Evolutionary conservation across 2,888 invertebrate genomes (phyloP), one percentile per base, ranked within the genome.

Genomic region (Deilephila porcellus): DNA sequence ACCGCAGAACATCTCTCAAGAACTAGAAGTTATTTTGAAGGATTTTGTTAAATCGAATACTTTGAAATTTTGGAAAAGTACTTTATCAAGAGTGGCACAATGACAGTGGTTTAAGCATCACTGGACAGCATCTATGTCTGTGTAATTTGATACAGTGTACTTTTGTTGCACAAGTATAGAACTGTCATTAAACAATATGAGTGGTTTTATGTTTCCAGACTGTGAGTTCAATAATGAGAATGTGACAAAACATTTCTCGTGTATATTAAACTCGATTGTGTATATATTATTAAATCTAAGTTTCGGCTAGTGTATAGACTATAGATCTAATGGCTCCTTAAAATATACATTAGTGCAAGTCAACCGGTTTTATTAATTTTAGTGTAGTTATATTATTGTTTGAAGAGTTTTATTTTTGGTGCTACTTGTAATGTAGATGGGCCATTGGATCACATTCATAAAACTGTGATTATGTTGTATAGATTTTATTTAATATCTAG

Each of bases 31-130:
- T 37, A 71, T 86, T 19, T 75, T 94, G 32, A 81, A 83, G 71
- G 82, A 85, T 73, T 91, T 90, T 75, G 86, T 94, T 1, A 85
- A 80, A 80, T 85, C 88, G 60, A 93, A 88, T 78, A 82, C 90
- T 60, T 45, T 88, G 1, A 84, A 82, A 71, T 76, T 78, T 25
- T 95, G 95, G 95, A 88, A 85, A 77, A 76, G 74, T 32, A 79
- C 85, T 71, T 78, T 92, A 74, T 75, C 85, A 0, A 84, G 80
- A 77, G 76, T 82, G 60, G 53, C 72, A 56, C 52, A 62, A 19
- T 71, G 71, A 93, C 98, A 99, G 90, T 97, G 45, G 11, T 45
- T 45, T 45, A 11, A 11, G 45, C 2, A 11, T 14, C 11, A 45
- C 3, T 11, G 3, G 45, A 4, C 45, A 45, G 45, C 45, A 45